phyloP scores from a whole-genome alignment of 2,797 vertebrate genomes.

The Micrastur ruficollis region DNA sequence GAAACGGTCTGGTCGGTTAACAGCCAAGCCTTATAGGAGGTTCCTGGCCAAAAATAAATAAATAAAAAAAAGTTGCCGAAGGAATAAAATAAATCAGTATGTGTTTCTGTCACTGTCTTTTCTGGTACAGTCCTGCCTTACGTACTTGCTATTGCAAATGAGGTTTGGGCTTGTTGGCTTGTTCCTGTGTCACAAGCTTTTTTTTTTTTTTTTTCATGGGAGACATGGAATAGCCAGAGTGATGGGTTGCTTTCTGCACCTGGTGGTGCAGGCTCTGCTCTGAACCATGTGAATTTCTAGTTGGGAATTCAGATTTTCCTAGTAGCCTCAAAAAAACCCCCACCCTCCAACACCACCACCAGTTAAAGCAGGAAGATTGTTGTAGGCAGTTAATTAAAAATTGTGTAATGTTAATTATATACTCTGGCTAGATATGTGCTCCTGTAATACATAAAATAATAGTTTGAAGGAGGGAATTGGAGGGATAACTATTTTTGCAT shows the following conservation, averaged over 20 bases:
- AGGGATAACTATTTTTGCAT: neutral
- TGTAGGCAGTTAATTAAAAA: constrained; percentile 16
- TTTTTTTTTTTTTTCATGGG: neutral
- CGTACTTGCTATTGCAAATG: neutral
- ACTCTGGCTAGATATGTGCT: neutral
- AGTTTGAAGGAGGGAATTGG: neutral
- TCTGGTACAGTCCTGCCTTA: neutral
- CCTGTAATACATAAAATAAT: neutral
- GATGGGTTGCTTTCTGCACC: neutral
- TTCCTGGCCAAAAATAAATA: neutral
- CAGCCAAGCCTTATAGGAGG: neutral
- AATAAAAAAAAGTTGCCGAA: neutral
- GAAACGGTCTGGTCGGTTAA: neutral
- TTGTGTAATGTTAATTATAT: neutral
- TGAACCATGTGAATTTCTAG: neutral
- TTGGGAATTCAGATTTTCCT: neutral
- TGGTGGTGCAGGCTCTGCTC: neutral
- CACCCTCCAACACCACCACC: neutral
- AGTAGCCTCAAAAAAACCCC: neutral
- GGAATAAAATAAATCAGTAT: neutral
- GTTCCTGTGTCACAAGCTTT: neutral
- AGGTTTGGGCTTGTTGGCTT: neutral
- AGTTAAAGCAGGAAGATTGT: neutral
- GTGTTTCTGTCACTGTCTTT: neutral
- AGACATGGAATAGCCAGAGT: neutral